phyloP scores from a whole-genome alignment of 2,888 invertebrate genomes.

The Busseola fusca region DNA sequence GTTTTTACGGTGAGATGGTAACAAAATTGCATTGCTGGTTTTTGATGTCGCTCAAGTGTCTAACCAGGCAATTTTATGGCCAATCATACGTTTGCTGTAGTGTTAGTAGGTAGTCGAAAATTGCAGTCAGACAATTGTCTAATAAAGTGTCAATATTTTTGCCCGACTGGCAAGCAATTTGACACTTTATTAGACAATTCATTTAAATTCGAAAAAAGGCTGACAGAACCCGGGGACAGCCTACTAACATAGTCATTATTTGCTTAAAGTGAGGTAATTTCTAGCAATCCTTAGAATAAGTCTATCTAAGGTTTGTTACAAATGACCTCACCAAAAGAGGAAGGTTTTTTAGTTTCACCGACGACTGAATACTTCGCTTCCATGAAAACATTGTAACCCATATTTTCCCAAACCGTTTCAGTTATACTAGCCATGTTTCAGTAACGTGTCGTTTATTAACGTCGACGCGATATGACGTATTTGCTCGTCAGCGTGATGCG shows the following conservation, averaged over 20 bases:
- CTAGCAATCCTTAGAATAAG: neutral
- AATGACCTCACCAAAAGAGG: too few relatives aligned
- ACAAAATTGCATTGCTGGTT: too few relatives aligned
- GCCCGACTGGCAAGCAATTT: neutral
- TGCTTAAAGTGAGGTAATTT: neutral
- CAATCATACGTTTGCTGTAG: neutral
- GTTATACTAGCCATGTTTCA: neutral
- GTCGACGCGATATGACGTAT: slow-evolving; percentile 3
- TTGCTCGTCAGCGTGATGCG: slow-evolving; percentile 10
- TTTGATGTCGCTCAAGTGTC: too few relatives aligned
- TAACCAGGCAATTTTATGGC: neutral
- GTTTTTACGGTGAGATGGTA: too few relatives aligned
- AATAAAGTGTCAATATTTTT: too few relatives aligned
- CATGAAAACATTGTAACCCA: too few relatives aligned
- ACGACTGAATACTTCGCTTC: neutral
- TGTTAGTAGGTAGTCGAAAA: neutral
- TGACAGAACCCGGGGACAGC: neutral
- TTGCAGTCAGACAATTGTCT: neutral
- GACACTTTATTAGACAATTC: neutral
- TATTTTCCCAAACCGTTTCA: neutral
- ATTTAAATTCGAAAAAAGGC: neutral
- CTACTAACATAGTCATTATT: neutral
- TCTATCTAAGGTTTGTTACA: too few relatives aligned
- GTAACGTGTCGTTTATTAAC: slow-evolving; percentile 8
- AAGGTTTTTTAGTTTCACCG: neutral